Base-by-base conservation (phyloP, 2,888 invertebrate species). In the Sepioteuthis lessoniana region DNA sequence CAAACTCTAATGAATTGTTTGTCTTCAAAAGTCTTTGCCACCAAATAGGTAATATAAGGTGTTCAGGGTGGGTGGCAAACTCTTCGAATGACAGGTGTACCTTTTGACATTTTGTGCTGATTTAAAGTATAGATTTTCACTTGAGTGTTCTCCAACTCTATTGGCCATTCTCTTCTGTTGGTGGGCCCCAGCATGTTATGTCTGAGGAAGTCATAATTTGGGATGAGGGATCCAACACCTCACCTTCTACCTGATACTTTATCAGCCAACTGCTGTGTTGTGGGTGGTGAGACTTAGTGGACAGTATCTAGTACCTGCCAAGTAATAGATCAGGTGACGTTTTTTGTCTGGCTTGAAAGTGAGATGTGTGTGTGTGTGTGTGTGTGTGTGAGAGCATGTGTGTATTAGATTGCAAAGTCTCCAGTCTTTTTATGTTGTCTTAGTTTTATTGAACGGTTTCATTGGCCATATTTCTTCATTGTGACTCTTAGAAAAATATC, bases 281-380 rank as follows among this genome's bases (percentile, higher is more conserved):
- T 16, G 76, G n/a, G 76, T 76, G 76, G 76, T n/a, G 76, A 76
- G 76, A 76, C n/a, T 35, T 25, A n/a, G 76, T 76, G n/a, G 76
- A 76, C 76, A 76, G n/a, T 76, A 76, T 76, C n/a, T n/a, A 76
- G n/a, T 76, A 76, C 76, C 76, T 76, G 76, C 76, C 76, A 76
- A 76, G n/a, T 76, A 76, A 76, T 76, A 76, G 76, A 76, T 76
- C n/a, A 76, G 76, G n/a, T 76, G n/a, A 76, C 76, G n/a, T 10
- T 76, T n/a, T 76, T 76, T 76, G 76, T 76, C 76, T 35, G n/a
- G 10, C 76, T 76, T n/a, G 76, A 76, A 76, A 76, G n/a, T 76
- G 76, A 76, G 76, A 76, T 35, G n/a, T 16, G n/a, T n/a, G n/a
- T 76, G 76, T 76, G 76, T 76, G n/a, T 42, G 42, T n/a, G n/a